Conservation (phyloP, 1,140 invertebrate species). For the Philotrypesis tridentata region DNA sequence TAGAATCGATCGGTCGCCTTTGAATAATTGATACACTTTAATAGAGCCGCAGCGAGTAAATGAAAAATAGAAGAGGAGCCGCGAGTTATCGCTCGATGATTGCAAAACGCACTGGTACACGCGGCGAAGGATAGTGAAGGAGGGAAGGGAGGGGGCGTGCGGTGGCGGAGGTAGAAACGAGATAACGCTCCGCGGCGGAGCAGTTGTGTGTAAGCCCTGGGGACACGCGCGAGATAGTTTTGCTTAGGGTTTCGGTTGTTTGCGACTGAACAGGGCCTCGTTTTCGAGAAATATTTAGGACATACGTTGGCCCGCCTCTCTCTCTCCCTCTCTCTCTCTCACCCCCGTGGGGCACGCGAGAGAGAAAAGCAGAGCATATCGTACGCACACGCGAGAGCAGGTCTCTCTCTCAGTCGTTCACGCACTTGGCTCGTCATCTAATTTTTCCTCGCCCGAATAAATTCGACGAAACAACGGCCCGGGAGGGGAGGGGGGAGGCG, state of each 20-base stretch:
- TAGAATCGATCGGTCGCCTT: too few relatives aligned
- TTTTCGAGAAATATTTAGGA: conserved; percentile 60
- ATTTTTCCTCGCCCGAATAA: conserved; percentile 27
- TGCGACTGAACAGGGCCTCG: conserved; percentile 69
- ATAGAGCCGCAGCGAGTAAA: neutral
- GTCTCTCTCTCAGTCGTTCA: neutral
- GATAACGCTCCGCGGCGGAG: neutral
- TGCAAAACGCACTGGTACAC: too few relatives aligned
- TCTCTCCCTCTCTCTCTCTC: conserved; percentile 27
- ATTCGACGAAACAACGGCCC: neutral
- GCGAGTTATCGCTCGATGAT: conserved; percentile 35
- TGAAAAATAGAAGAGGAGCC: conserved; percentile 1
- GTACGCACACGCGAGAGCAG: neutral
- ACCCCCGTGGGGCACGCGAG: conserved; percentile 33
- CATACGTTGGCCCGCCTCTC: conserved; percentile 42
- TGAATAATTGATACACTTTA: too few relatives aligned
- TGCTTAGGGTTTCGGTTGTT: conserved; percentile 58
- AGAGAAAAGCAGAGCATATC: neutral
- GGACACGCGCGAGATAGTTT: conserved; percentile 38
- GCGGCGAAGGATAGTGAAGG: neutral
- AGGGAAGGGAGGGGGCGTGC: neutral
- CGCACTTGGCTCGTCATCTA: conserved; percentile 27
- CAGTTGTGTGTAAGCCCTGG: conserved; percentile 15
- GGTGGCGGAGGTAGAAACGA: neutral
- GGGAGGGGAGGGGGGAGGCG: too few relatives aligned